Evolutionary conservation across 2,888 invertebrate genomes (phyloP), one percentile per base, ranked within the genome.

Genomic region (Sphaerophoria rueppellii): DNA sequence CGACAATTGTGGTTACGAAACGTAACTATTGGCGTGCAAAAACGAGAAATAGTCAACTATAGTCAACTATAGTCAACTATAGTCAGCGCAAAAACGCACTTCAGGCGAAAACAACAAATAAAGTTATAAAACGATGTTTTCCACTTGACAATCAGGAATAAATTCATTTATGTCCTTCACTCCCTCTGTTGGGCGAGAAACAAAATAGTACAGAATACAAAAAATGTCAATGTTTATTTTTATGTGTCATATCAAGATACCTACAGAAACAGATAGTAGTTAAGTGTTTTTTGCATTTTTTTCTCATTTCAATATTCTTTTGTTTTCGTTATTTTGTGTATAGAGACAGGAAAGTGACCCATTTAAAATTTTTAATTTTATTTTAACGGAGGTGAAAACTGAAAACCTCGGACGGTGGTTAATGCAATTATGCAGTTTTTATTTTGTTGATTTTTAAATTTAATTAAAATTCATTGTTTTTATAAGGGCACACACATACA

Each of bases 381-480:
- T 40, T 79, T 79, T 48, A 46, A 11, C 11, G 50, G 50, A 16
- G 16, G 16, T 12, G 34, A 0, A 24, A 24, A 4, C 35, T 24
- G 7, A 34, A 32, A 67, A 60, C 65, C 52, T 54, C 52, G 50
- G 24, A 54, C 40, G 32, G 60, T 55, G 67, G 69, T 63, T 63
- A 85, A 85, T 81, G 67, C 76, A 85, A 85, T 81, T 73, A 76
- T 81, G 72, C 61, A 67, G 58, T 73, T 83, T 85, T 60, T 81
- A 85, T 85, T 58, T 37, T 63, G 76, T 77, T 70, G 80, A 54
- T 58, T 76, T 24, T 73, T 70, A 69, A 73, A 81, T 77, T 81
- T 73, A 85, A 81, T 85, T 85, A 77, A 85, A 75, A 67, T 80
- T 16, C 57, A 82, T 57, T 58, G 65, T 69, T 65, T 65, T 65